A percentile compares a stretch with the other conserved stretches of the same genome.
Evolutionary conservation across 2,797 vertebrate genomes (phyloP).

Genomic region (Falco berigora): DNA sequence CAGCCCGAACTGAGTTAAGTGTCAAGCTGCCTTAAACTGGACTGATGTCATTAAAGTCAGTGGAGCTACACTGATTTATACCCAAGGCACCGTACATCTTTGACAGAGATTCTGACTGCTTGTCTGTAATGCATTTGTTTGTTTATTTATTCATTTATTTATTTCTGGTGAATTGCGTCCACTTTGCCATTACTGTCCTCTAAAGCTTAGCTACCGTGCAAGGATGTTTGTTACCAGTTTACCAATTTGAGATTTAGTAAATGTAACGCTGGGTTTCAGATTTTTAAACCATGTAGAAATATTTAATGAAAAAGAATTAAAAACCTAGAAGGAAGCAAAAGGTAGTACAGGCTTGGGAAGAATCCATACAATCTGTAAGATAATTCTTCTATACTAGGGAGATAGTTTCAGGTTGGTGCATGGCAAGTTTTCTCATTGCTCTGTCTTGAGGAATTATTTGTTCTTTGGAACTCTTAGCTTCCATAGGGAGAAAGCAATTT

Average conservation of each 20-base stretch:
- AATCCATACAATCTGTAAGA: not conserved
- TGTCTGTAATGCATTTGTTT: not conserved
- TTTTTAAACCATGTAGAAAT: not conserved
- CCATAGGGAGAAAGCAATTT: not conserved
- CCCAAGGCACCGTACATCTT: not conserved
- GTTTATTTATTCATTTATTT: not conserved
- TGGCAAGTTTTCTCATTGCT: not conserved
- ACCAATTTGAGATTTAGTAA: not conserved
- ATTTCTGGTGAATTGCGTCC: not conserved
- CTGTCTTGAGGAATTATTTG: not conserved
- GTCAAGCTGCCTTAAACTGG: not conserved
- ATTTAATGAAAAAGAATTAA: not conserved
- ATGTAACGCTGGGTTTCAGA: not conserved
- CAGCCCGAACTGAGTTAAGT: not conserved
- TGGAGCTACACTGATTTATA: constrained; percentile 55
- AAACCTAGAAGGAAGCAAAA: not conserved
- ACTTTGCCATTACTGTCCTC: not conserved
- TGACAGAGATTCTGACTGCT: constrained; percentile 30
- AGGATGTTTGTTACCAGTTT: not conserved
- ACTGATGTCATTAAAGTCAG: constrained; percentile 15
- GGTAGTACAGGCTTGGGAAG: not conserved
- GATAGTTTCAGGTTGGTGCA: not conserved
- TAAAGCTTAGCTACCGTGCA: not conserved
- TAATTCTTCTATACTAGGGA: not conserved
- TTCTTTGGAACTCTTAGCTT: not conserved